Percentiles rank a stretch among this genome's conserved stretches.
phyloP scores from a whole-genome alignment of 2,797 vertebrate genomes.

The Pangasius mekongensis region DNA sequence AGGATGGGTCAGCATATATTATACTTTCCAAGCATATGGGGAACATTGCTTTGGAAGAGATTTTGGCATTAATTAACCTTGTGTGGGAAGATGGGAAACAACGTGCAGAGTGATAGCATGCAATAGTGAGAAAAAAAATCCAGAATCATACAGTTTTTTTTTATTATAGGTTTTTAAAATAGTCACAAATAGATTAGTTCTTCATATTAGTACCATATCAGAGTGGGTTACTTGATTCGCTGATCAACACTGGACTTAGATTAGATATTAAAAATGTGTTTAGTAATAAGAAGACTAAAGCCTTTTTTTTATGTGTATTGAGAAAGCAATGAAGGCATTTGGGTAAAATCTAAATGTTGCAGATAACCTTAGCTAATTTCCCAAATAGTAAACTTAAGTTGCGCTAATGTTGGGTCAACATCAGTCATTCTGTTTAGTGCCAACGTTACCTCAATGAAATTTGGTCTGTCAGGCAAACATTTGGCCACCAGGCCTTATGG shows the following conservation, averaged over 20 bases:
- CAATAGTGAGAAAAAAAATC: not conserved
- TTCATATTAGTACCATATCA: not conserved
- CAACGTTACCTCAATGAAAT: not conserved
- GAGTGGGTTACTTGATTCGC: not conserved
- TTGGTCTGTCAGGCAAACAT: not conserved
- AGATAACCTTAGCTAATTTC: not conserved
- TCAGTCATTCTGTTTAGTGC: not conserved
- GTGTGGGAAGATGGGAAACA: not conserved
- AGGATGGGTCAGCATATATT: not conserved
- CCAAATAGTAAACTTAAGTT: not conserved
- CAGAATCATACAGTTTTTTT: not conserved
- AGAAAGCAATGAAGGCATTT: not conserved
- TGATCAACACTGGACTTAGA: not conserved
- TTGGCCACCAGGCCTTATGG: not conserved
- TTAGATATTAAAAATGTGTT: not conserved
- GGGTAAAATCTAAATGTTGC: not conserved
- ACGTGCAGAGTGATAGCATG: not conserved
- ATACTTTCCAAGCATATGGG: not conserved
- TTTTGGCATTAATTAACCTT: not conserved
- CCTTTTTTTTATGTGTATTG: not conserved
- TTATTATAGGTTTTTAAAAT: not conserved
- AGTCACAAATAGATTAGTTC: not conserved
- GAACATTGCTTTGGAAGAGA: not conserved
- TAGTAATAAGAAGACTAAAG: not conserved
- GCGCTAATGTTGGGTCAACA: not conserved